These are phyloP conservation scores for Urophycis tenuis DNA, from an alignment of 2,797 vertebrate species.

Conservation along the genomic window DNA sequence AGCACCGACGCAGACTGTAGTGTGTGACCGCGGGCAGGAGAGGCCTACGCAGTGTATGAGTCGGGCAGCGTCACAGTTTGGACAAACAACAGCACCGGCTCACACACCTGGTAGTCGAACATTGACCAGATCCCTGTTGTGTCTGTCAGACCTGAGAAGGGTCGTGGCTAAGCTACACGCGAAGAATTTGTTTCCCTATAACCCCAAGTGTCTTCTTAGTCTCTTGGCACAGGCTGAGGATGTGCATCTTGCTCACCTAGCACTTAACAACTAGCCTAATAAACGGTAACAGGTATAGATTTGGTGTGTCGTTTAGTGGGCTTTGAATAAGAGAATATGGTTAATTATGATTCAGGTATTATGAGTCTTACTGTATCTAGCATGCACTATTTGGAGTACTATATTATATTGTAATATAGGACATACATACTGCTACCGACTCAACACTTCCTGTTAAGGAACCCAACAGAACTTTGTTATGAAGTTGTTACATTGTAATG, in stretches of 20 bases:
- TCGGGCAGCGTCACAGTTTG: background rate
- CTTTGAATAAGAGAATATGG: background rate
- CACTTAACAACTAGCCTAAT: background rate
- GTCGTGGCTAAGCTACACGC: slow-evolving; percentile 75
- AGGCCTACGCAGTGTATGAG: background rate
- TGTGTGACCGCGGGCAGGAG: background rate
- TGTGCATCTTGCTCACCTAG: background rate
- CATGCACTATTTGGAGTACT: background rate
- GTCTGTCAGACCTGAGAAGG: slow-evolving; percentile 73
- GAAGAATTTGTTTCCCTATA: slow-evolving; percentile 88
- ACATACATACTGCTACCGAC: background rate
- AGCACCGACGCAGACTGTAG: background rate
- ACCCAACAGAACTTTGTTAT: background rate
- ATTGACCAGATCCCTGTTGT: slow-evolving; percentile 55
- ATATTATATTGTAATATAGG: background rate
- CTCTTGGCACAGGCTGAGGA: slow-evolving; percentile 67
- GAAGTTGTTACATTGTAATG: background rate
- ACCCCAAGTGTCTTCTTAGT: slow-evolving; percentile 80
- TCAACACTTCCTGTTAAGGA: background rate
- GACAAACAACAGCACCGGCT: background rate
- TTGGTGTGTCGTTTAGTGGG: background rate
- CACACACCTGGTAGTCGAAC: slow-evolving; percentile 4
- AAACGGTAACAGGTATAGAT: background rate
- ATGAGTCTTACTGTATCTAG: too few relatives aligned
- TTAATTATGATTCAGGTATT: background rate